These are phyloP conservation scores for Abscondita cerata DNA, from an alignment of 2,888 invertebrate species.

Conservation along the genomic window DNA sequence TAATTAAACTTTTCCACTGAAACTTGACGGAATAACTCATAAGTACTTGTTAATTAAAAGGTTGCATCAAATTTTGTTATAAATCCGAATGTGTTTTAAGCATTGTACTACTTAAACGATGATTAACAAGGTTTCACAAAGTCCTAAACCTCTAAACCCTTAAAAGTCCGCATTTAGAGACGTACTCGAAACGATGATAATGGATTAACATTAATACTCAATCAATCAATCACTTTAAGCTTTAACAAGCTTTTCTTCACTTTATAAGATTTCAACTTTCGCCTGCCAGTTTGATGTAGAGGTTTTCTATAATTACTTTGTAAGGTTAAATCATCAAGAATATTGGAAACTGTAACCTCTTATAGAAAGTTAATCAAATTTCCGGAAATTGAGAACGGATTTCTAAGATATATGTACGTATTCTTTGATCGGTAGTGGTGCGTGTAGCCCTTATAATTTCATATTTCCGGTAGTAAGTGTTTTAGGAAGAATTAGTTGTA, in stretches of 20 bases:
- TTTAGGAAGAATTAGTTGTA: conserved; percentile 10
- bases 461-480: conserved; percentile 14
- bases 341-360: conserved; percentile 5
- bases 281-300: conserved; percentile 3
- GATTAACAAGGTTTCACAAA: no score
- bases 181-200: conserved; percentile 18
- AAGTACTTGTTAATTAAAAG: no score
- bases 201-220: conserved; percentile 24
- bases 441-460: conserved; percentile 6
- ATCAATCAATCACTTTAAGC: conserved; percentile 22
- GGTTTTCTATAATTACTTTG: conserved; percentile 20
- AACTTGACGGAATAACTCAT: no score
- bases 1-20: no score
- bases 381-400: conserved; percentile 13
- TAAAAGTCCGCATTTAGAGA: no score
- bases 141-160: no score
- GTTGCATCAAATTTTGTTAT: no score
- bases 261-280: conserved; percentile 14
- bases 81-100: no score
- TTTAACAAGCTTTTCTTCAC: background rate
- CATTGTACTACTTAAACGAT: no score
- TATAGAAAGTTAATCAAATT: conserved; percentile 18
- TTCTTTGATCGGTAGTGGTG: conserved; percentile 7
- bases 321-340: conserved; percentile 13
- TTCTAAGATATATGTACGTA: background rate